Percentiles rank a stretch among this genome's conserved stretches.
Evolutionary conservation across 2,113 vertebrate genomes (phyloP).

Genomic region (Centropus unirufus): DNA sequence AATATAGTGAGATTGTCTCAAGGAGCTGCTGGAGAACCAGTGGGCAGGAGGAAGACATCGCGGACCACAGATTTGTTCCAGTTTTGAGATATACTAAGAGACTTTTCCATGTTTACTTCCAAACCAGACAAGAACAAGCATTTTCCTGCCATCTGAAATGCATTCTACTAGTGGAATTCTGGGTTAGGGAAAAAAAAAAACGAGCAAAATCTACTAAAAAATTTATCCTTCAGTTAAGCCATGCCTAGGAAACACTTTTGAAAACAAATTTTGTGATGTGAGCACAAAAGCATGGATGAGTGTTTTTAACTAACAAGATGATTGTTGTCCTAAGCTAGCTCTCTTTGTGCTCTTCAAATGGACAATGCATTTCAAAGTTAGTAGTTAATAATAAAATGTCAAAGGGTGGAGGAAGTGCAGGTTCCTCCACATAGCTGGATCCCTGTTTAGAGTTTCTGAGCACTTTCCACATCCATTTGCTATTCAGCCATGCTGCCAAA

Average conservation of each 20-base stretch:
- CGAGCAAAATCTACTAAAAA: not conserved
- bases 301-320: not conserved
- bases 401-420: slow-evolving; percentile 62
- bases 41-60: not conserved
- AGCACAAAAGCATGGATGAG: not conserved
- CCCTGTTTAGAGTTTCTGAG: slow-evolving; percentile 50
- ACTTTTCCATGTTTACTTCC: slow-evolving; percentile 36
- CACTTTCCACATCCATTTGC: slow-evolving; percentile 53
- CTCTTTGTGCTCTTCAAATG: slow-evolving; percentile 10
- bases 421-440: slow-evolving; percentile 36
- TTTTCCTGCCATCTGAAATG: slow-evolving; percentile 48
- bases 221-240: not conserved
- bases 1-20: not conserved
- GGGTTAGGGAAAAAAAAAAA: not conserved
- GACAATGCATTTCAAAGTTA: slow-evolving; percentile 28
- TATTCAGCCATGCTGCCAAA: slow-evolving; percentile 56
- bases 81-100: slow-evolving; percentile 18
- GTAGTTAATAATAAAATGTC: slow-evolving; percentile 52
- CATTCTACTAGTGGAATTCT: not conserved
- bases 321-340: not conserved
- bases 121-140: slow-evolving; percentile 27
- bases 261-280: not conserved
- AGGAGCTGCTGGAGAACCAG: not conserved
- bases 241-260: not conserved
- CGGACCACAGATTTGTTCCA: not conserved